These are phyloP conservation scores for Hycleus cichorii DNA, from an alignment of 1,140 invertebrate genomes.

Conservation along the genomic window DNA sequence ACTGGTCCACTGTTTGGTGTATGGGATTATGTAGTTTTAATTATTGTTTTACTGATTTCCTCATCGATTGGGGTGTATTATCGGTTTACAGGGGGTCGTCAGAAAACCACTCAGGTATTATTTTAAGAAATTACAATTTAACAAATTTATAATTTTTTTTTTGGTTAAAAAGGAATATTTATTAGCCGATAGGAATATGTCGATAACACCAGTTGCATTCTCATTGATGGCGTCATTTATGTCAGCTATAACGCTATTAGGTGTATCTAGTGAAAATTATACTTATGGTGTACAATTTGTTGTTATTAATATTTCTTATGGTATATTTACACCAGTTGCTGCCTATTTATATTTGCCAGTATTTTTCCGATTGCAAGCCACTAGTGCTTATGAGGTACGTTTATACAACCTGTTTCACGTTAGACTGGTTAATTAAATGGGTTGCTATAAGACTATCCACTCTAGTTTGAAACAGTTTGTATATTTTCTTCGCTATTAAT, in stretches of 20 bases:
- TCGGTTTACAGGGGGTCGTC: conserved; percentile 75
- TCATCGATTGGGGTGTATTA: conserved; percentile 73
- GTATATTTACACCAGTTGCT: conserved; percentile 71
- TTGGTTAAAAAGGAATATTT: conserved; percentile 65
- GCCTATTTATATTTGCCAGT: conserved; percentile 80
- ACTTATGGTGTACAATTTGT: conserved; percentile 76
- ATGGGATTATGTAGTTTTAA: conserved; percentile 62
- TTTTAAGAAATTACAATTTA: neutral
- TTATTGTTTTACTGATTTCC: conserved; percentile 53
- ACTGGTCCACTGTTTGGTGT: conserved; percentile 26
- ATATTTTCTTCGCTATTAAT: no score
- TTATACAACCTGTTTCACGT: neutral
- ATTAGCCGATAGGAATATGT: conserved; percentile 70
- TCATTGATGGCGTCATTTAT: conserved; percentile 91
- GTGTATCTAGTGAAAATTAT: conserved; percentile 81
- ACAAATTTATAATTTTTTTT: neutral
- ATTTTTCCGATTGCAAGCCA: conserved; percentile 77
- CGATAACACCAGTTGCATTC: conserved; percentile 70
- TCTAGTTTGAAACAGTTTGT: no score
- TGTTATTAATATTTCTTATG: conserved; percentile 73
- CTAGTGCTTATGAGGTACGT: conserved; percentile 78
- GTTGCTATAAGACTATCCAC: no score
- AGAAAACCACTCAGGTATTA: conserved; percentile 71
- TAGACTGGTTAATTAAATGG: no score
- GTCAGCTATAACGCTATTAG: conserved; percentile 88